Evolutionary conservation across 2,888 invertebrate species (phyloP), one percentile per base, ranked within the genome.

Genomic region (Emmelina monodactyla): DNA sequence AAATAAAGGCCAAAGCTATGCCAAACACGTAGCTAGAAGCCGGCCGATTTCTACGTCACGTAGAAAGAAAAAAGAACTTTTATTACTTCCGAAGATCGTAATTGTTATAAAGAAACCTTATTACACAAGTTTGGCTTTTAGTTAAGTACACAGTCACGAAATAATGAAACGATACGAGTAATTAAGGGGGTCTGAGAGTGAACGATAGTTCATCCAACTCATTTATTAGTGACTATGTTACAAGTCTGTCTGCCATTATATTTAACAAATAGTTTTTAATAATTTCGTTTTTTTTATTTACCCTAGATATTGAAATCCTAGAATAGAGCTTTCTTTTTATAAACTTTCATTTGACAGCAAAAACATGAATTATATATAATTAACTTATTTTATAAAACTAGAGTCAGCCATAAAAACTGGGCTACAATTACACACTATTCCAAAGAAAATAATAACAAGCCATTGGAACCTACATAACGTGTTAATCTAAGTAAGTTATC

Each of bases 31-130:
- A 45, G 55, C 49, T 58, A 54, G 54, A 61, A 65, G 62, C 59
- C 56, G 62, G 62, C 59, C 62, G 67, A 67, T 67, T 67, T 58
- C 63, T 61, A 38, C 61, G 64, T 68, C 73, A 73, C 73, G 73
- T 73, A 61, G 62, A 45, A 43, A 58, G 59, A 63, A 67, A 66
- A 63, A 59, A 70, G 66, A 73, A 73, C 69, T 70, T 72, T 70
- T 72, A 73, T 73, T 71, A 70, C 71, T 67, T 69, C 68, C 65
- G 58, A 62, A 62, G 52, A 47, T 47, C 56, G 64, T 71, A 72
- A 73, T 73, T 73, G 71, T 71, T 71, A 71, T 67, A 62, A 67
- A 69, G 68, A 72, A 62, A 55, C 51, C 69, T 66, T 66, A 67
- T 68, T 68, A 66, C 68, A 59, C 56, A 71, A 71, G 58, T 71